phyloP scores from a whole-genome alignment of 1,140 invertebrate species.

The Dendroctonus ponderosae region DNA sequence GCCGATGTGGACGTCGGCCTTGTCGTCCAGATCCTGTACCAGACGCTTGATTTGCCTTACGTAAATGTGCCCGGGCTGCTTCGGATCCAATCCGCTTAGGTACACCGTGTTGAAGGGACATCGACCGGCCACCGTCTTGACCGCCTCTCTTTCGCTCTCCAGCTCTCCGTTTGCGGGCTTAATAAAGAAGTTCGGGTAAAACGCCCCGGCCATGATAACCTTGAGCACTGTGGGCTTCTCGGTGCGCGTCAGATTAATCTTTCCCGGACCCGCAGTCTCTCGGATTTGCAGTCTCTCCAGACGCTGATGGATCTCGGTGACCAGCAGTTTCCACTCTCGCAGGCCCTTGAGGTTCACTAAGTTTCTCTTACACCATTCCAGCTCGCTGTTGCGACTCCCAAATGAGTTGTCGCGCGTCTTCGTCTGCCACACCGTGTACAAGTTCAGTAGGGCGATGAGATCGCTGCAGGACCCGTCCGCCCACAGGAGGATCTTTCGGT shows the following conservation, averaged over 20 bases:
- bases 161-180: conserved; percentile 51
- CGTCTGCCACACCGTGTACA: conserved; percentile 61
- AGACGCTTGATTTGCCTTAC: conserved; percentile 37
- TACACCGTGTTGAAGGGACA: conserved; percentile 78
- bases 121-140: conserved; percentile 63
- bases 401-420: conserved; percentile 42
- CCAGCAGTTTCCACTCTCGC: conserved; percentile 69
- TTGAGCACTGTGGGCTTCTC: conserved; percentile 64
- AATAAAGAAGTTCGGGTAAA: conserved; percentile 90
- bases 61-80: conserved; percentile 63
- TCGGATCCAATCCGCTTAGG: conserved; percentile 52
- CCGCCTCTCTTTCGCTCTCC: conserved; percentile 60
- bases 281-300: conserved; percentile 59
- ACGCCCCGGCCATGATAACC: conserved; percentile 72
- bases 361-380: conserved; percentile 68
- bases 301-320: conserved; percentile 66
- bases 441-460: conserved; percentile 76
- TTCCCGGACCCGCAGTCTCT: conserved; percentile 44
- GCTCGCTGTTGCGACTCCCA: conserved; percentile 51
- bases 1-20: conserved; percentile 57
- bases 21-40: conserved; percentile 26
- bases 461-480: conserved; percentile 81
- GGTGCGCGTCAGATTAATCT: conserved; percentile 50
- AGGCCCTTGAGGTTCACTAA: conserved; percentile 73
- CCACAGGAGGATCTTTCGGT: conserved; percentile 77